Evolutionary conservation across 2,888 invertebrate species (phyloP).

Genomic region (Linnaemya vulpina): DNA sequence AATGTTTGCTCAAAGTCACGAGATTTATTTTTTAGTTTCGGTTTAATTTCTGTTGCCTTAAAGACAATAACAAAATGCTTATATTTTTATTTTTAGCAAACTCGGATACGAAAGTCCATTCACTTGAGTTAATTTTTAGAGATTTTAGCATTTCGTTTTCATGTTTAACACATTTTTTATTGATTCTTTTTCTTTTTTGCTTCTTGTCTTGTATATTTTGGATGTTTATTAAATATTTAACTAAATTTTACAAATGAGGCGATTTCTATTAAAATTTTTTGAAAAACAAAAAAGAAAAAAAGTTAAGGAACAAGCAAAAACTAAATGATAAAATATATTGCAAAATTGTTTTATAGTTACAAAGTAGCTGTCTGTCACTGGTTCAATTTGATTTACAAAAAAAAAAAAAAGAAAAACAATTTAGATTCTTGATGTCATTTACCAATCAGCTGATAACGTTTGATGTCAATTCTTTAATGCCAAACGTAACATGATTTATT

Average conservation of each 20-base stretch:
- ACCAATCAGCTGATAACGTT: slow-evolving; percentile 28
- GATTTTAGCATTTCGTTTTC: slow-evolving; percentile 9
- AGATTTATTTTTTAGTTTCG: slow-evolving; percentile 49
- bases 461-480: background rate
- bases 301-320: background rate
- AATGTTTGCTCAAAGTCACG: slow-evolving; percentile 51
- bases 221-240: slow-evolving; percentile 1
- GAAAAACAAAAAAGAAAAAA: background rate
- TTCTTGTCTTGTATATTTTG: background rate
- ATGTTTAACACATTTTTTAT: slow-evolving; percentile 13
- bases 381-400: no score
- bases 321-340: background rate
- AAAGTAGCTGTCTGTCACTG: background rate
- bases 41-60: background rate
- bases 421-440: background rate
- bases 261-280: slow-evolving; percentile 37
- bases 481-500: background rate
- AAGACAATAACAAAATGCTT: slow-evolving; percentile 24
- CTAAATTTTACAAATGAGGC: slow-evolving; percentile 13
- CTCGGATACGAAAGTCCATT: slow-evolving; percentile 66
- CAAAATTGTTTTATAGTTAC: background rate
- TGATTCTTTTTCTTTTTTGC: background rate
- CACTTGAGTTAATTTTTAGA: slow-evolving; percentile 32
- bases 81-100: slow-evolving; percentile 57
- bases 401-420: slow-evolving; percentile 6